Evolutionary conservation across 2,888 invertebrate genomes (phyloP), one percentile per base, ranked within the genome.

Genomic region (Calameuta idolon): DNA sequence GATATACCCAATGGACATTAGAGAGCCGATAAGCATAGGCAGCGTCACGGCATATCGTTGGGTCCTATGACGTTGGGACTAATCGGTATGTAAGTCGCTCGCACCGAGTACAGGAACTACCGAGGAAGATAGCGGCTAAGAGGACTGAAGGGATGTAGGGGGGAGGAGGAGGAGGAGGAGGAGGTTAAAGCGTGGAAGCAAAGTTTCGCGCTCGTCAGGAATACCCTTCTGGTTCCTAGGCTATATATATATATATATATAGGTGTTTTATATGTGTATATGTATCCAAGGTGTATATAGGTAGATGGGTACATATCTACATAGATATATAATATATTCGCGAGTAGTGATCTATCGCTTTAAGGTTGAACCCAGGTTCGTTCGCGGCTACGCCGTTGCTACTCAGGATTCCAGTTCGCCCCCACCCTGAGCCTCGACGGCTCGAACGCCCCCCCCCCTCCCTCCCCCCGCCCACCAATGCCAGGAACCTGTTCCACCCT

Each of bases 381-480:
- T 89, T 89, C 87, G 89, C 88, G 89, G 89, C 90, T 90, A 90
- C 90, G 90, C 89, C 90, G 90, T 90, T 91, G 91, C 91, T 91
- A 90, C 90, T 90, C 91, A 89, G 90, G 89, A 91, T 91, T 91
- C 91, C 91, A 90, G 90, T 91, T 90, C 89, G 89, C 88, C 86
- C 85, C 86, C 82, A 81, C 83, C 83, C 83, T 85, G 81, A 83
- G 82, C 86, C 84, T 83, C 86, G 79, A 83, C 83, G 84, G 83
- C 87, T 85, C 88, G 86, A 83, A 84, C 33, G 4, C 33, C 33
- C 33, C 4, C 33, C 83, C 88, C 87, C 83, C 3, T 87, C 88
- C n/a, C n/a, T n/a, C 83, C 87, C 85, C 88, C 87, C 83, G 12
- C 87, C 88, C 88, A 85, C 85, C 85, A 79, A 81, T 83, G 83